These are phyloP conservation scores for Tupaia tana DNA, from an alignment of 2,113 vertebrate genomes.

Conservation along the genomic window DNA sequence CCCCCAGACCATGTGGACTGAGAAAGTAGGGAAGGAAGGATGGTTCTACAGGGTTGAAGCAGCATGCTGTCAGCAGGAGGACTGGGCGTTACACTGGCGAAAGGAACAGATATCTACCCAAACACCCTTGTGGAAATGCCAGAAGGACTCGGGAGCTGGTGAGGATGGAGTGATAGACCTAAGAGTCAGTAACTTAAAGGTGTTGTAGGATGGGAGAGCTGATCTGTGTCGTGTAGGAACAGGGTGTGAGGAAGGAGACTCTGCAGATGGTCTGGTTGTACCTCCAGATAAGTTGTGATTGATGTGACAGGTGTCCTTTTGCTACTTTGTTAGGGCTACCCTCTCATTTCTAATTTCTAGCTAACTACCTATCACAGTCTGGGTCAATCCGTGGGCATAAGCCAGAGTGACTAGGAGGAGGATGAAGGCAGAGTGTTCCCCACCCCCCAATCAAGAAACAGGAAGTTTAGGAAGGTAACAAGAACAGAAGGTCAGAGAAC, in stretches of 20 bases:
- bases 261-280: too few species aligned
- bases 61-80: background rate
- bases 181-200: background rate
- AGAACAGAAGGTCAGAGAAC: background rate
- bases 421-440: background rate
- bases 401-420: background rate
- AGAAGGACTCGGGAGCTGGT: background rate
- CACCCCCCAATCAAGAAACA: too few species aligned
- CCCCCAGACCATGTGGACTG: background rate
- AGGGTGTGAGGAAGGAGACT: too few species aligned
- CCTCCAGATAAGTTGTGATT: too few species aligned
- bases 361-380: too few species aligned
- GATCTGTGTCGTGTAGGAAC: too few species aligned
- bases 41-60: background rate
- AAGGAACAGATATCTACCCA: background rate
- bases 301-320: too few species aligned
- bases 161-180: background rate
- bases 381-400: background rate
- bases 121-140: background rate
- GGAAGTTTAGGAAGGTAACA: background rate
- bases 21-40: conserved; percentile 32
- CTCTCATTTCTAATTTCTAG: too few species aligned
- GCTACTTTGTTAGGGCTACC: too few species aligned
- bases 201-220: background rate
- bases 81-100: background rate